Conservation (phyloP, 2,797 vertebrate genomes). For the Oophaga sylvatica region DNA sequence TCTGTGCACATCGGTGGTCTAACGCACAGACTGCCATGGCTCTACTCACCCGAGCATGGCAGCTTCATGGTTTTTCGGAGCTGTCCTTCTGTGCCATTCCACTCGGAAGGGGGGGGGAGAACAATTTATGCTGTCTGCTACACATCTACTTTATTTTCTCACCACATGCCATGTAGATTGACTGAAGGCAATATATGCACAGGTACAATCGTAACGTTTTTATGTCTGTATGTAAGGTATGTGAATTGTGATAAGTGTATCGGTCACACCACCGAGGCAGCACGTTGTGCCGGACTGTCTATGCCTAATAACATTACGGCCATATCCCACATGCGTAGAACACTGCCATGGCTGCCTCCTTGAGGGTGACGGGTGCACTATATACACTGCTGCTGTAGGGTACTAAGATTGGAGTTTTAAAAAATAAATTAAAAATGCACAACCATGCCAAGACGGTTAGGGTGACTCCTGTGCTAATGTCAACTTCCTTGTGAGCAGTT, state of each 20-base stretch:
- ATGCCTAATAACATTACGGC: not conserved
- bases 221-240: conserved; percentile 73
- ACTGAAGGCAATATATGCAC: conserved; percentile 62
- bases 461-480: conserved; percentile 64
- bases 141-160: not conserved
- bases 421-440: conserved; percentile 67
- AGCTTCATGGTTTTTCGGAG: no score
- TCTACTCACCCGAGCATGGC: no score
- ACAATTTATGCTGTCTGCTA: not conserved
- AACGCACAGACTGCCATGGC: no score
- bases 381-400: conserved; percentile 79
- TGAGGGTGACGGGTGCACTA: conserved; percentile 16
- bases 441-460: conserved; percentile 73
- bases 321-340: not conserved
- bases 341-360: not conserved
- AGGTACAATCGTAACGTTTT: conserved; percentile 79
- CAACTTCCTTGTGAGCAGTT: conserved; percentile 49
- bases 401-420: conserved; percentile 62
- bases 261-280: not conserved
- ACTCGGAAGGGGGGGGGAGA: no score
- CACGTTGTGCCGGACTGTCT: no score
- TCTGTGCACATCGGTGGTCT: no score
- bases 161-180: not conserved
- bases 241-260: conserved; percentile 63
- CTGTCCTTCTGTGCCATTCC: no score